phyloP scores from a whole-genome alignment of 1,140 invertebrate genomes.

The Aphidius gifuensis region DNA sequence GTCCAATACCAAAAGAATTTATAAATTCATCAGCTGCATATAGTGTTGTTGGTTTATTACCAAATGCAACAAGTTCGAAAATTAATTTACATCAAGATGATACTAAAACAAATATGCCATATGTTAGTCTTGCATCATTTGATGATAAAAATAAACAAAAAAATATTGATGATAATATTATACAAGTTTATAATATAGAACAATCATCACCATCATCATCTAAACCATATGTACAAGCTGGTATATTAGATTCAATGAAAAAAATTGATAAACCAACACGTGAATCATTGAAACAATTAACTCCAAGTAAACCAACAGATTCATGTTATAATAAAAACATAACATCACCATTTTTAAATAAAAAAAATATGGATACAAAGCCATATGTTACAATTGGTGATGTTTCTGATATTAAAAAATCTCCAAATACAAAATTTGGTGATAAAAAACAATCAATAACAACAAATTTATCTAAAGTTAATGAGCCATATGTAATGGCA shows the following conservation, averaged over 20 bases:
- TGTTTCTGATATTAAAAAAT: conserved; percentile 32
- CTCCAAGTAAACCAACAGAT: conserved; percentile 14
- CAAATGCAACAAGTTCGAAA: conserved; percentile 33
- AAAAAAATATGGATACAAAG: conserved; percentile 26
- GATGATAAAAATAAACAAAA: conserved; percentile 35
- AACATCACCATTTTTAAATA: conserved; percentile 24
- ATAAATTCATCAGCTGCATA: conserved; percentile 28
- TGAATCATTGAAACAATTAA: neutral
- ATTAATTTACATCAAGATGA: conserved; percentile 27
- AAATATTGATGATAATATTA: conserved; percentile 19
- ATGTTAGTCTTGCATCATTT: conserved; percentile 37
- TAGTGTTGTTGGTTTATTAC: conserved; percentile 37
- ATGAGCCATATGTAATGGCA: conserved; percentile 35
- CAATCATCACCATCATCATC: conserved; percentile 20
- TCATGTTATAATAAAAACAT: conserved; percentile 22
- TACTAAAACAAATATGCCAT: conserved; percentile 32
- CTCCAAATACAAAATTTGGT: neutral
- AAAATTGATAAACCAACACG: neutral
- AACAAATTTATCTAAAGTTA: conserved; percentile 1
- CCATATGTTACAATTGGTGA: conserved; percentile 41
- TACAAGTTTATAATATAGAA: conserved; percentile 15
- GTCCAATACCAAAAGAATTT: conserved; percentile 38
- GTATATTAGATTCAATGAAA: conserved; percentile 34
- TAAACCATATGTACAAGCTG: conserved; percentile 43
- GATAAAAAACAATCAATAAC: neutral